Base-by-base conservation (phyloP, 2,888 invertebrate species). In the Carpatolechia fugitivella region DNA sequence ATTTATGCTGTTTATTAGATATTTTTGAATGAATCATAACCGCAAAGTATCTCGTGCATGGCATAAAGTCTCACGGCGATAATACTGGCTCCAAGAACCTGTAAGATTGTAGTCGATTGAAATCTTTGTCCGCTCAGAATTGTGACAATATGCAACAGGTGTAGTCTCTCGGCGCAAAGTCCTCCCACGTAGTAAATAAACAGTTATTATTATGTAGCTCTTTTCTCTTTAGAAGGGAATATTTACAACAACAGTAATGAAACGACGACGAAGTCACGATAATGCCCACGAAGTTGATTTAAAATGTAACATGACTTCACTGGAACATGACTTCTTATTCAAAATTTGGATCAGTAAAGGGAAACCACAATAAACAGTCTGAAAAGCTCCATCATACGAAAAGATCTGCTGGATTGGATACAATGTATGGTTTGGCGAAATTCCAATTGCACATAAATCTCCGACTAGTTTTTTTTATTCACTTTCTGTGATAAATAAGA, bases 391-490 rank as follows among this genome's bases (percentile, higher is more conserved):
- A 24, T 24, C 6, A 4, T 6, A 4, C 3, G 24, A 24, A 24
- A 24, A 24, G 6, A 24, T 4, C 3, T 24, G 6, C 3, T 24
- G 24, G 6, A 18, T 44, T 50, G 18, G 41, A n/a, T 38, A 56
- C 53, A 46, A 20, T 31, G 36, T 55, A 57, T 38, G 54, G 44
- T 51, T 66, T 69, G 70, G 70, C 69, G 55, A 33, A 13, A n/a
- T n/a, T 59, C 66, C 69, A 69, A 60, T 46, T 48, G 46, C 41
- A 59, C 54, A 61, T 63, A 63, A 64, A 67, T 64, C 62, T 60
- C 13, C 29, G 14, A 8, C 10, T n/a, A 10, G 16, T 41, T 41
- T 41, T 41, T 8, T 1, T 18, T 11, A 18, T 11, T 11, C 38
- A 8, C 14, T 18, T 11, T 41, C 16, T 18, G 16, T 35, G 11